Conservation (phyloP, 2,888 invertebrate genomes). For the Sthenelais limicola region DNA sequence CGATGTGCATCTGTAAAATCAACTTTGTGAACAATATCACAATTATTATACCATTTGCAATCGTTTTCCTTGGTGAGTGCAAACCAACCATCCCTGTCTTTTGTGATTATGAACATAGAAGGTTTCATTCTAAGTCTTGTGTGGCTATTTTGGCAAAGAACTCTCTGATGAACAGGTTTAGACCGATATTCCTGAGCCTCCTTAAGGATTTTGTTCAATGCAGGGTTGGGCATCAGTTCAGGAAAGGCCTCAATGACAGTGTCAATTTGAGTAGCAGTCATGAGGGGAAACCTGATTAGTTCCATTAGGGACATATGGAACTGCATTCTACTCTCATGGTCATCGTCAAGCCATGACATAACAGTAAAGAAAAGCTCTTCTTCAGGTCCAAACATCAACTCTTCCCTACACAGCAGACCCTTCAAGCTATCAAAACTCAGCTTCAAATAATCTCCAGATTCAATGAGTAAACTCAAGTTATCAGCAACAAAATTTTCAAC, state of each 20-base stretch:
- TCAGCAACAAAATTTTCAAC: slow-evolving; percentile 23
- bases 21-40: no score
- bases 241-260: background rate
- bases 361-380: background rate
- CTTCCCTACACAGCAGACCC: slow-evolving; percentile 7
- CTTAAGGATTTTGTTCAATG: background rate
- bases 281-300: slow-evolving; percentile 7
- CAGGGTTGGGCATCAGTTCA: background rate
- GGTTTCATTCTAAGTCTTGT: slow-evolving; percentile 11
- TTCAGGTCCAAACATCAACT: slow-evolving; percentile 20
- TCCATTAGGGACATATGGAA: slow-evolving; percentile 6
- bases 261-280: background rate
- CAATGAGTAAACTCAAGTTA: slow-evolving; percentile 8
- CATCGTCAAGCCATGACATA: slow-evolving; percentile 7
- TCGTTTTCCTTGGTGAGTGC: background rate
- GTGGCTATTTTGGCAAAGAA: background rate
- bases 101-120: background rate
- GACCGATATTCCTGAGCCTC: slow-evolving; percentile 1
- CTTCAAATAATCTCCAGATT: background rate
- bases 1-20: background rate
- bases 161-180: background rate
- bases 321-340: background rate
- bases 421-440: slow-evolving; percentile 33
- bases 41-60: background rate
- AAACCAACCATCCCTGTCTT: background rate